phyloP scores from a whole-genome alignment of 2,888 invertebrate genomes.

The Laothoe populi region DNA sequence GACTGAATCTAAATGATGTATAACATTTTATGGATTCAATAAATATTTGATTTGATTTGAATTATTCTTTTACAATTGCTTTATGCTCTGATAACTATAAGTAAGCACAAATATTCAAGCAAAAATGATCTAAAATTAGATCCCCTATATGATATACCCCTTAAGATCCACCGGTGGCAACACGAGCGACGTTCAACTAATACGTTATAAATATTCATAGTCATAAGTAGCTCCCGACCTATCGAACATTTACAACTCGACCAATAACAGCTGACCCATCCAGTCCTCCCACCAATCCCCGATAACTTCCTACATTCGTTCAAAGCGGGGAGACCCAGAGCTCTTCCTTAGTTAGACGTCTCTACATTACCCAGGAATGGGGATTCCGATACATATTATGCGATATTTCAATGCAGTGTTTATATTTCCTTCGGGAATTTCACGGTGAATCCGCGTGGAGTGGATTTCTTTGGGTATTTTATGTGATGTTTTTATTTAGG shows the following conservation, averaged over 20 bases:
- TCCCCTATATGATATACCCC: conserved; percentile 45
- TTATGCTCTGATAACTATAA: too few species aligned
- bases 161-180: conserved; percentile 65
- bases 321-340: conserved; percentile 39
- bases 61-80: too few species aligned
- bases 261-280: conserved; percentile 51
- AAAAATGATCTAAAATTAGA: conserved; percentile 29
- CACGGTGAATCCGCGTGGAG: conserved; percentile 58
- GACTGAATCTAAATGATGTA: too few species aligned
- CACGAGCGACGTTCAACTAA: conserved; percentile 70
- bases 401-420: conserved; percentile 80
- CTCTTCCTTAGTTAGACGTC: conserved; percentile 49
- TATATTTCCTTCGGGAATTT: conserved; percentile 71
- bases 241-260: conserved; percentile 70
- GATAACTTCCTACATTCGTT: conserved; percentile 28
- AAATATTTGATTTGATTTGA: too few species aligned
- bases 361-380: conserved; percentile 58
- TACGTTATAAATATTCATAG: conserved; percentile 83
- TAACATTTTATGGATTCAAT: too few species aligned
- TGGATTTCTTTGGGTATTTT: conserved; percentile 47
- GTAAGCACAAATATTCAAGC: neutral
- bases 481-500: conserved; percentile 28
- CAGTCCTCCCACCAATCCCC: conserved; percentile 34
- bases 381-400: conserved; percentile 77
- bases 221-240: conserved; percentile 77